Conservation (phyloP, 2,888 invertebrate genomes). For the Heliconius sara region DNA sequence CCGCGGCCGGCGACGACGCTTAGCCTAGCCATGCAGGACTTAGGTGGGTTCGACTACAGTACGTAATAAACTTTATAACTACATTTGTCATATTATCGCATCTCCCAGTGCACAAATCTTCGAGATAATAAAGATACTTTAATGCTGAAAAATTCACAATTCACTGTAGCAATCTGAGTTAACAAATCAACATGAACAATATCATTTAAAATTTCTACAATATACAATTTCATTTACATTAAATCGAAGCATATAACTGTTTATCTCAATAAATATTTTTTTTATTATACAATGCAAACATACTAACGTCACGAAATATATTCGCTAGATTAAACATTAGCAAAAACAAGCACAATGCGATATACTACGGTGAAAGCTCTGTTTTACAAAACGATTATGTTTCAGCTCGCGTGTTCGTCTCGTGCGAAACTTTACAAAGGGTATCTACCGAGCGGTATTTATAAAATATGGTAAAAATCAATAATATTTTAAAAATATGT, state of each 20-base stretch:
- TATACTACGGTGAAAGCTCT: conserved; percentile 69
- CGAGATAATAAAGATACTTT: conserved; percentile 51
- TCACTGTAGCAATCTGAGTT: conserved; percentile 78
- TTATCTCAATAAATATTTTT: conserved; percentile 70
- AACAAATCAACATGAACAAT: conserved; percentile 74
- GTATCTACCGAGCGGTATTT: conserved; percentile 68
- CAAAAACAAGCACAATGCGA: conserved; percentile 69
- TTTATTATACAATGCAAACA: conserved; percentile 61
- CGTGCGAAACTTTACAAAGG: conserved; percentile 61
- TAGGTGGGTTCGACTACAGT: conserved; percentile 76
- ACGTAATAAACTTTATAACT: conserved; percentile 63
- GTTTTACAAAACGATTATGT: conserved; percentile 57
- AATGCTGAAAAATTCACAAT: conserved; percentile 71
- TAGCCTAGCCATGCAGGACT: conserved; percentile 72
- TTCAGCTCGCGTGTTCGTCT: conserved; percentile 56
- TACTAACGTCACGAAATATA: conserved; percentile 61
- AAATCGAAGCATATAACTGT: conserved; percentile 73
- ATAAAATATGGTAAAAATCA: conserved; percentile 45
- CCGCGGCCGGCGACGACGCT: conserved; percentile 45
- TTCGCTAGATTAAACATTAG: conserved; percentile 63
- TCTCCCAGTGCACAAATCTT: conserved; percentile 63
- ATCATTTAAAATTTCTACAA: conserved; percentile 73
- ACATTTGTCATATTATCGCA: conserved; percentile 64
- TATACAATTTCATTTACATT: conserved; percentile 78
- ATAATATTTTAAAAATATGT: conserved; percentile 50